Evolutionary conservation across 2,888 invertebrate genomes (phyloP), one percentile per base, ranked within the genome.

Genomic region (Drosophila mulleri): DNA sequence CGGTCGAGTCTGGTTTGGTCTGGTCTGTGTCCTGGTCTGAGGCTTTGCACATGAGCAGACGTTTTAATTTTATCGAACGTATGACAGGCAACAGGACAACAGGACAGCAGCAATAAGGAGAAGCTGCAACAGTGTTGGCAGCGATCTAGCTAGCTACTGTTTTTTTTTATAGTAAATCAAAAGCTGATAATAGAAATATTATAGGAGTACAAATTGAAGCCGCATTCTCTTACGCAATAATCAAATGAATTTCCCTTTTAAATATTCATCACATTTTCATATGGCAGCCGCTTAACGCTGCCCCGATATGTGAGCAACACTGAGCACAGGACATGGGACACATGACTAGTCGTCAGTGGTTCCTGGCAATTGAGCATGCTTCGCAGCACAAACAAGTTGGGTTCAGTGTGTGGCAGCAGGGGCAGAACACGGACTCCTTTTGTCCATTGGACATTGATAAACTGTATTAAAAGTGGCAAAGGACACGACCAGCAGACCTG

Each of bases 51-150:
- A 86, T 80, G 82, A 84, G 84, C 84, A 88, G 77, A 82, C 77
- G 82, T 83, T 88, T 86, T 80, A 80, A 86, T 86, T 87, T 86
- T 86, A 86, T 88, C 86, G 87, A 84, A 84, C 75, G 71, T 73
- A 72, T 75, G 85, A 70, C 74, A 72, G 82, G 75, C 82, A 62
- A 67, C 35, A 63, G n/a, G 41, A 26, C 64, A 50, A 50, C 23
- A 29, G 29, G 29, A 7, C 7, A 29, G 8, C 26, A 16, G 29
- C 6, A 29, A 23, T 3, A 29, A 11, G 23, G 7, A 23, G 2
- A 16, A n/a, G 78, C 5, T 20, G 20, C 26, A 23, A 8, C 47
- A 63, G 64, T 41, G 64, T 23, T 63, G 63, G 12, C 64, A 32
- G 32, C 29, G 8, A 39, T 23, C 35, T 58, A 8, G 26, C 18